These are phyloP conservation scores for Thereva unica DNA, from an alignment of 2,888 invertebrate genomes.

Conservation along the genomic window DNA sequence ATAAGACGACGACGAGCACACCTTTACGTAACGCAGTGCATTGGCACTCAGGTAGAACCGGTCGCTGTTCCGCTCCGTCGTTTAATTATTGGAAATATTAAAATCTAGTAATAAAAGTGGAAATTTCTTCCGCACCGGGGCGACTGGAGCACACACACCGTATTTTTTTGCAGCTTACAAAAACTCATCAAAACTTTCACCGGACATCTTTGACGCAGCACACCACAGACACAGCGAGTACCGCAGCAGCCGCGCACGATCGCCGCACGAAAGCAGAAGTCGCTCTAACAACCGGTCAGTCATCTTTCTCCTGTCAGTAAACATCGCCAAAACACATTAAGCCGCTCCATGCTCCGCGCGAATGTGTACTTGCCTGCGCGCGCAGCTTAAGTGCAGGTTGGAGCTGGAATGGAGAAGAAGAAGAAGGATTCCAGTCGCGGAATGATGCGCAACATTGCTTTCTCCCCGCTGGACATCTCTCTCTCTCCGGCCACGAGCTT, in stretches of 20 bases:
- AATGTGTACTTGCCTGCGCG: not conserved
- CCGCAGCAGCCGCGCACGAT: slow-evolving; percentile 16
- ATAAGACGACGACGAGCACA: too few relatives aligned
- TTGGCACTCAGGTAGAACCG: too few relatives aligned
- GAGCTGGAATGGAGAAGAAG: not conserved
- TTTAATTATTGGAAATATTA: too few relatives aligned
- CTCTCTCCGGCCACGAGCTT: not conserved
- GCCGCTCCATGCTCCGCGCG: slow-evolving; percentile 10
- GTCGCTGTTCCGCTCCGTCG: too few relatives aligned
- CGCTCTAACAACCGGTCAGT: slow-evolving; percentile 22
- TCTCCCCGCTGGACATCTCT: not conserved
- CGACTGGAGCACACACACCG: too few relatives aligned
- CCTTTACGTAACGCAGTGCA: too few relatives aligned
- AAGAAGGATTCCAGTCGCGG: slow-evolving; percentile 15
- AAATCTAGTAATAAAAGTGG: not conserved
- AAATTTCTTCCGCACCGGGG: not conserved
- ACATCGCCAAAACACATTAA: not conserved
- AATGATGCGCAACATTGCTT: slow-evolving; percentile 18
- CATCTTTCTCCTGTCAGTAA: slow-evolving; percentile 15
- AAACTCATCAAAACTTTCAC: slow-evolving; percentile 23
- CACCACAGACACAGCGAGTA: not conserved
- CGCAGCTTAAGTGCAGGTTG: too few relatives aligned
- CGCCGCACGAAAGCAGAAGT: slow-evolving; percentile 17
- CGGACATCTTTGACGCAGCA: slow-evolving; percentile 10
- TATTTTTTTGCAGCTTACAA: too few relatives aligned